A percentile compares a stretch with the other conserved stretches of the same genome.
Conservation (phyloP, 2,113 vertebrate species). For the Sinocyclocheilus grahami region DNA sequence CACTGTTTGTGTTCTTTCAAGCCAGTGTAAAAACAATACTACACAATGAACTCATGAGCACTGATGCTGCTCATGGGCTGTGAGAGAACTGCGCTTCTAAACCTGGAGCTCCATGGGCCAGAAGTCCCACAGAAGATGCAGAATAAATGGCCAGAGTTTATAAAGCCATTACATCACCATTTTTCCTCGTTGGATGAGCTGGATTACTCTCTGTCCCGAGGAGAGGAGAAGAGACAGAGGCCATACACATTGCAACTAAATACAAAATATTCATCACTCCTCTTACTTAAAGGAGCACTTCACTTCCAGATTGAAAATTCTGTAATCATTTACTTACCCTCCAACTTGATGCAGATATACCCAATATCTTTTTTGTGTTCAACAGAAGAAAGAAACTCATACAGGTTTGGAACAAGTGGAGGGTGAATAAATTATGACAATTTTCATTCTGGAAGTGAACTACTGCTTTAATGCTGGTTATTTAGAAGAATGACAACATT, state of each 20-base stretch:
- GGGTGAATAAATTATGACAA: too few relatives aligned
- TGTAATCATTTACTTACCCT: too few relatives aligned
- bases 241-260: background rate
- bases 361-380: too few relatives aligned
- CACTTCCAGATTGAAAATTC: too few relatives aligned
- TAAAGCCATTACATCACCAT: background rate
- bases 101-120: background rate
- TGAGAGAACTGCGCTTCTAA: background rate
- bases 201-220: background rate
- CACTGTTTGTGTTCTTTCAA: conserved; percentile 6
- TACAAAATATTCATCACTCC: background rate
- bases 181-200: background rate
- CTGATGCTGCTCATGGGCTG: background rate
- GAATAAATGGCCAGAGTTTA: background rate
- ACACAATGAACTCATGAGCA: background rate
- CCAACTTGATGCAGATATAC: too few relatives aligned
- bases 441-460: too few relatives aligned
- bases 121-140: background rate
- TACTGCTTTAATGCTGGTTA: background rate
- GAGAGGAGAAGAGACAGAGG: background rate
- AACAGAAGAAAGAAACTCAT: too few relatives aligned
- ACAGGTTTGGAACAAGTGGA: too few relatives aligned
- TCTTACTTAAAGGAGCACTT: too few relatives aligned
- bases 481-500: background rate
- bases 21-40: background rate